Base-by-base conservation (phyloP, 2,113 vertebrate genomes). In the Tenebrosternarchus preto region DNA sequence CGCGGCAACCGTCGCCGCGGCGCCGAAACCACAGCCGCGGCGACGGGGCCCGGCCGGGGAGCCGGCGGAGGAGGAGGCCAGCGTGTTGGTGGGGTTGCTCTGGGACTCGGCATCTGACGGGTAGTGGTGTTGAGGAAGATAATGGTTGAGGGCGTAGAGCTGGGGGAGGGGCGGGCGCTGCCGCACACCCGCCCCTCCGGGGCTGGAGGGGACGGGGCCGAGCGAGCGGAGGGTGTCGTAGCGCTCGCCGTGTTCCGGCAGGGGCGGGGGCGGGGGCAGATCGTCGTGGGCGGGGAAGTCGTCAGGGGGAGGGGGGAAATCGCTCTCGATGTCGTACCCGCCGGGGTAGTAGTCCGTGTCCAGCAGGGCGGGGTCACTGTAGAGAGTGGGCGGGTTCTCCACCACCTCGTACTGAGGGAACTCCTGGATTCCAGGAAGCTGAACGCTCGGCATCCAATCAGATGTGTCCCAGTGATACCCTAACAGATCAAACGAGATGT, bases 401-500 rank as follows among this genome's bases (percentile, higher is more conserved):
- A 96, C 93, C 74, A 96, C 93, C 92, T 99, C 98, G 0, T 97
- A 98, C 89, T 95, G 97, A 76, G 97, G 97, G 86, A 95, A 97
- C 87, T 99, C 98, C 85, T 99, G 95, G 89, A 99, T 99, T 92
- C 96, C 98, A 86, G 97, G 97, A 92, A 99, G 92, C 86, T 98
- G 96, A 90, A 96, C 95, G 46, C 92, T 95, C 33, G 98, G 97
- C 98, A 99, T 98, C 98, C 98, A 99, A 87, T 99, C 98, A 87
- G 98, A 99, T 36, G 98, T 99, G 92, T 99, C 98, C 98, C 98
- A 99, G 92, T 99, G 98, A 88, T 99, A 99, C 90, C 96, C 98
- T 99, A 25, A 31, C 19, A 5, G 75, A 68, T 1, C 3, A 36
- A 59, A 73, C 0, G 81, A 74, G 56, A 76, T 1, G 2, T 5